Conservation (phyloP, 1,140 invertebrate species). For the Pogonomyrmex californicus region DNA sequence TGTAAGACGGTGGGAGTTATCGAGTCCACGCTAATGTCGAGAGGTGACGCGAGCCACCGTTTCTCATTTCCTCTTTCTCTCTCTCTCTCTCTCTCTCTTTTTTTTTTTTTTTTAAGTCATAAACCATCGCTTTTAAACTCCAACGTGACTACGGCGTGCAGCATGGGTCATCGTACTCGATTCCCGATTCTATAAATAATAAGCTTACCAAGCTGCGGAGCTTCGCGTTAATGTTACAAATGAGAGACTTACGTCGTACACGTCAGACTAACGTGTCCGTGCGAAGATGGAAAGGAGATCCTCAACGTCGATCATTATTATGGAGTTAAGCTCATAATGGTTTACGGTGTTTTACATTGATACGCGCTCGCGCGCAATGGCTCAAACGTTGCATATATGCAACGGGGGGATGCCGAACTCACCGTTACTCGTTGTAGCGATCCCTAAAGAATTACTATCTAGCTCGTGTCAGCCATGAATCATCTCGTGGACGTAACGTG, state of each 20-base stretch:
- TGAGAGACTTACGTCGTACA: slow-evolving; percentile 42
- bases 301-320: slow-evolving; percentile 48
- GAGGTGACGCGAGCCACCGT: slow-evolving; percentile 24
- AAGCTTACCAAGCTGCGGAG: slow-evolving; percentile 36
- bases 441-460: slow-evolving; percentile 35
- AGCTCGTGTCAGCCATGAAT: slow-evolving; percentile 54
- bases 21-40: slow-evolving; percentile 54
- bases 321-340: neutral
- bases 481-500: slow-evolving; percentile 30
- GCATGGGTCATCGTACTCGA: slow-evolving; percentile 38
- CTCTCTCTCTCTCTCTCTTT: neutral
- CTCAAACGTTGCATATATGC: neutral
- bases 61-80: slow-evolving; percentile 44
- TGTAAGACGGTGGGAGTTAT: slow-evolving; percentile 44
- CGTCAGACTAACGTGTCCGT: slow-evolving; percentile 25
- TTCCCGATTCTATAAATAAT: slow-evolving; percentile 51
- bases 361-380: neutral
- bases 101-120: slow-evolving; percentile 48
- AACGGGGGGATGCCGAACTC: neutral
- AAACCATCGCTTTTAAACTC: slow-evolving; percentile 25
- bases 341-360: slow-evolving; percentile 31
- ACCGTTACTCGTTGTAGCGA: neutral
- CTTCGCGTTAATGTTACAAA: slow-evolving; percentile 55
- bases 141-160: neutral
- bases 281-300: slow-evolving; percentile 28